Percentiles rank a stretch among this genome's conserved stretches.
phyloP scores from a whole-genome alignment of 2,113 vertebrate species.

The Electrona antarctica region DNA sequence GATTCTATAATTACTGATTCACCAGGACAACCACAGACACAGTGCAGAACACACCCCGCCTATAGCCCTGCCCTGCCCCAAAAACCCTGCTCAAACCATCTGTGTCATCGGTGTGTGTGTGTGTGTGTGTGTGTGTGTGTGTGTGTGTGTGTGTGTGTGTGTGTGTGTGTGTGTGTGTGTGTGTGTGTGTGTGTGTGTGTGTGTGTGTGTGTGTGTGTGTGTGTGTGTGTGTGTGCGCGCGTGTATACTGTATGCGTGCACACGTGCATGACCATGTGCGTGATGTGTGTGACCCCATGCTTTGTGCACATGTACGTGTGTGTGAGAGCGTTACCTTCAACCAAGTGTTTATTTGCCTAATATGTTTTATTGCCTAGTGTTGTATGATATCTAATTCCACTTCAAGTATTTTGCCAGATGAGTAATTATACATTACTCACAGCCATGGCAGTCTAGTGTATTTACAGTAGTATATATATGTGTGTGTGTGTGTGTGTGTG shows the following conservation, averaged over 20 bases:
- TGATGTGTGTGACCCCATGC: neutral
- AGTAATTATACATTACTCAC: too few relatives aligned
- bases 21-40: constrained; percentile 62
- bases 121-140: too few relatives aligned
- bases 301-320: neutral
- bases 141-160: too few relatives aligned
- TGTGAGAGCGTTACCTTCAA: constrained; percentile 1
- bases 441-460: constrained; percentile 17
- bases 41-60: constrained; percentile 60
- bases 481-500: too few relatives aligned
- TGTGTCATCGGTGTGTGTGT: neutral
- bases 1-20: constrained; percentile 56
- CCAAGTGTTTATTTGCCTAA: too few relatives aligned
- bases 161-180: too few relatives aligned
- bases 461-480: constrained; percentile 16
- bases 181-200: constrained; percentile 1
- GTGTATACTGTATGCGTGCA: constrained; percentile 1
- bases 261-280: constrained; percentile 1
- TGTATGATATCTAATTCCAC: too few relatives aligned
- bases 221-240: constrained; percentile 15
- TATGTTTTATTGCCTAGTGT: too few relatives aligned
- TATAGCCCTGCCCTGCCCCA: constrained; percentile 32
- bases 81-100: constrained; percentile 27
- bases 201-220: constrained; percentile 15
- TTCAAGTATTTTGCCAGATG: too few relatives aligned